A percentile compares a stretch with the other conserved stretches of the same genome.
Evolutionary conservation across 2,888 invertebrate genomes (phyloP).

Genomic region (Cheilosia variabilis): DNA sequence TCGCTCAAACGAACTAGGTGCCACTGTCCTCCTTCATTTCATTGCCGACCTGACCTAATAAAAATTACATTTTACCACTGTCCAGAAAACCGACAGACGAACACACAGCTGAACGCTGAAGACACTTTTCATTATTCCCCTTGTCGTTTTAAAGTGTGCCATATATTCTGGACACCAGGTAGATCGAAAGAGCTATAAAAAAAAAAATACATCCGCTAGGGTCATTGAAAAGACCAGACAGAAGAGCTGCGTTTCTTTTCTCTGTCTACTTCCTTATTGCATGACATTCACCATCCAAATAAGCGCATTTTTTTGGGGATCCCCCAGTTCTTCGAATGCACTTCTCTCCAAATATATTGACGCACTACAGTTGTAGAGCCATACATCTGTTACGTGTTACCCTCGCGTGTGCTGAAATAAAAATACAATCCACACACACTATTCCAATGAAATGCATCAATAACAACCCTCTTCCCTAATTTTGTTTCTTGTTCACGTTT

Average conservation of each 20-base stretch:
- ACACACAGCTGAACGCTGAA: constrained; percentile 70
- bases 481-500: constrained; percentile 23
- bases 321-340: constrained; percentile 43
- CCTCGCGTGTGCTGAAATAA: constrained; percentile 58
- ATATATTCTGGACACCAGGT: constrained; percentile 35
- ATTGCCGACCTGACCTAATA: constrained; percentile 71
- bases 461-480: constrained; percentile 70
- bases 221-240: constrained; percentile 51
- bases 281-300: constrained; percentile 15
- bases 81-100: not conserved
- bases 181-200: not conserved
- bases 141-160: constrained; percentile 59
- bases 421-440: constrained; percentile 39
- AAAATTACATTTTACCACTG: constrained; percentile 37
- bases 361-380: constrained; percentile 41
- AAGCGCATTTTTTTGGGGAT: constrained; percentile 57
- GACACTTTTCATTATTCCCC: constrained; percentile 6
- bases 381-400: constrained; percentile 75
- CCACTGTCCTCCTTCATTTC: constrained; percentile 1
- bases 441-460: constrained; percentile 68
- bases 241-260: constrained; percentile 6
- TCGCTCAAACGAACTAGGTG: not conserved
- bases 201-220: constrained; percentile 68
- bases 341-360: constrained; percentile 63
- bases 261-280: constrained; percentile 6